phyloP scores from a whole-genome alignment of 2,888 invertebrate species.

The Erebia aethiops region DNA sequence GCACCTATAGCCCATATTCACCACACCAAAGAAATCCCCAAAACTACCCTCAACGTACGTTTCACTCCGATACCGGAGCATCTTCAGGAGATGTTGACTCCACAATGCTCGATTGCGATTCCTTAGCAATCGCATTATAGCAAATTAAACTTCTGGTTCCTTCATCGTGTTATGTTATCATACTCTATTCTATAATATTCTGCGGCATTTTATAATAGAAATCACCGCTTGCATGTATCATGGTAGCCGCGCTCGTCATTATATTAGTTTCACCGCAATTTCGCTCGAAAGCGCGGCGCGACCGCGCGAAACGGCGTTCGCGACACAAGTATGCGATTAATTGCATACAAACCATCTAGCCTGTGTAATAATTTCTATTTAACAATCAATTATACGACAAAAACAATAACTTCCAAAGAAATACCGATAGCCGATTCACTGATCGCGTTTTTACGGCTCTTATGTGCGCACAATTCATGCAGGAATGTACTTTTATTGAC shows the following conservation, averaged over 20 bases:
- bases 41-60: too few relatives aligned
- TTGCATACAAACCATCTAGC: conserved; percentile 67
- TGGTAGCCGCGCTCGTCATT: conserved; percentile 55
- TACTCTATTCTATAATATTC: too few relatives aligned
- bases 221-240: conserved; percentile 49
- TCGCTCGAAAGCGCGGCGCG: conserved; percentile 70
- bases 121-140: too few relatives aligned
- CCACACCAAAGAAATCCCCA: too few relatives aligned
- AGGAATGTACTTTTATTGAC: conserved; percentile 18
- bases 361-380: conserved; percentile 63
- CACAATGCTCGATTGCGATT: too few relatives aligned
- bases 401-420: conserved; percentile 36
- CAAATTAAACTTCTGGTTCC: too few relatives aligned
- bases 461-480: conserved; percentile 3
- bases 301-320: conserved; percentile 72
- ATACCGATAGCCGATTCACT: conserved; percentile 12
- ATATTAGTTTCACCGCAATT: conserved; percentile 73
- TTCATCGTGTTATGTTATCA: too few relatives aligned
- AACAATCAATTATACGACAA: conserved; percentile 59
- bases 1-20: too few relatives aligned
- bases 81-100: too few relatives aligned
- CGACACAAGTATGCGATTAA: conserved; percentile 68
- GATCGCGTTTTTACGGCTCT: conserved; percentile 19
- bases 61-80: too few relatives aligned
- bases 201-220: conserved; percentile 32